Conservation (phyloP, 2,888 invertebrate species). For the Ophion slaviceki region DNA sequence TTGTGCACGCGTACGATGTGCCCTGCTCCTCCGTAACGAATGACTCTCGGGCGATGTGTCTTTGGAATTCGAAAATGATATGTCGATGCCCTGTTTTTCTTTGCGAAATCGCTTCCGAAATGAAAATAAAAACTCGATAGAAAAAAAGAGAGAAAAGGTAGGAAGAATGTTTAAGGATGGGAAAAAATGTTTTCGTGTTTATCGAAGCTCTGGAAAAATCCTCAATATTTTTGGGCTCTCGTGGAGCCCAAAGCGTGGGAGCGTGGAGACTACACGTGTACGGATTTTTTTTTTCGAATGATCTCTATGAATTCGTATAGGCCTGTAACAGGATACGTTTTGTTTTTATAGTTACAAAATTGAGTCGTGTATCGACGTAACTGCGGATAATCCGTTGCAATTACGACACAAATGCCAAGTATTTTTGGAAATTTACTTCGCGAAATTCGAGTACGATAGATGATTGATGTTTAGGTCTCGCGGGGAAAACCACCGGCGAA, state of each 20-base stretch:
- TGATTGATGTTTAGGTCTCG: conserved; percentile 25
- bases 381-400: no score
- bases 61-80: conserved; percentile 29
- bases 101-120: no score
- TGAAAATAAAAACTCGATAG: no score
- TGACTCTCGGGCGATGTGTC: background rate
- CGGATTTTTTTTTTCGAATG: background rate
- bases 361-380: background rate
- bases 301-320: conserved; percentile 23
- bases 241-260: background rate
- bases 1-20: conserved; percentile 17
- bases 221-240: background rate
- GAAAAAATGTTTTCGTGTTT: background rate
- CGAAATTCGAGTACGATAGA: background rate
- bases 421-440: background rate
- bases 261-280: no score
- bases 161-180: background rate
- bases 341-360: background rate
- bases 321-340: conserved; percentile 32
- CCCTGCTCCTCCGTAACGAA: conserved; percentile 24
- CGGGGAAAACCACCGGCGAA: conserved; percentile 24
- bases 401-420: background rate
- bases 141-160: no score
- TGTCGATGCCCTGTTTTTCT: conserved; percentile 6
- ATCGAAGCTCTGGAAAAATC: conserved; percentile 27